Conservation (phyloP, 2,797 vertebrate genomes). For the Acanthiza pusilla region DNA sequence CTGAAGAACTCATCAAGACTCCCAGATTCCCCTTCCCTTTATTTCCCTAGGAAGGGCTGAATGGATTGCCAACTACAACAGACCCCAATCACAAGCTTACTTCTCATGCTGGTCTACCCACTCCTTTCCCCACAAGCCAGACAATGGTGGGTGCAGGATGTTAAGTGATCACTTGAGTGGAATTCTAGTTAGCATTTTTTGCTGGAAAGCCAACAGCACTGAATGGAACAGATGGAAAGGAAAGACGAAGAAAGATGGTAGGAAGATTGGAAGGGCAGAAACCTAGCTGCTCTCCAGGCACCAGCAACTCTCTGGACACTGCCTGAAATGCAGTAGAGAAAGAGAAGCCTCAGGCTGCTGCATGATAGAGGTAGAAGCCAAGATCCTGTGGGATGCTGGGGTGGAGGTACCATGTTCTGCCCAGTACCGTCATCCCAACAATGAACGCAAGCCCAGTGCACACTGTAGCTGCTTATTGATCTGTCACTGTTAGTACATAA, state of each 20-base stretch:
- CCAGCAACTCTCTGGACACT: background rate
- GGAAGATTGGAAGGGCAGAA: background rate
- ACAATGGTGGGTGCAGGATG: background rate
- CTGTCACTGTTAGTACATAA: background rate
- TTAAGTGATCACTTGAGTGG: background rate
- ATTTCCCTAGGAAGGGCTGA: background rate
- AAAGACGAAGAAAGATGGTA: background rate
- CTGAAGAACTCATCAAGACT: background rate
- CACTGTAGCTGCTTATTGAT: constrained; percentile 27
- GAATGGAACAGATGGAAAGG: background rate
- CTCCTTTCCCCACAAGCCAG: background rate
- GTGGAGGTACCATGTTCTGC: background rate
- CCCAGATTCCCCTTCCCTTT: background rate
- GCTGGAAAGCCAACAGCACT: constrained; percentile 15
- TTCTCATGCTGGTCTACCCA: background rate
- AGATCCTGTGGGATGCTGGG: background rate
- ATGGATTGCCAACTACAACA: background rate
- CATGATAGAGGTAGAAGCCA: constrained; percentile 55
- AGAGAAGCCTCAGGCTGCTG: constrained; percentile 27
- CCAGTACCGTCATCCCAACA: constrained; percentile 7
- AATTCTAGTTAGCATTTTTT: background rate
- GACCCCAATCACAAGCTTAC: background rate
- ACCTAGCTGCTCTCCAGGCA: constrained; percentile 23
- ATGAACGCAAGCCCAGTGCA: constrained; percentile 10
- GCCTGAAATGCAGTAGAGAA: constrained; percentile 16